Evolutionary conservation across 2,888 invertebrate genomes (phyloP).

Genomic region (Eremobia ochroleuca): DNA sequence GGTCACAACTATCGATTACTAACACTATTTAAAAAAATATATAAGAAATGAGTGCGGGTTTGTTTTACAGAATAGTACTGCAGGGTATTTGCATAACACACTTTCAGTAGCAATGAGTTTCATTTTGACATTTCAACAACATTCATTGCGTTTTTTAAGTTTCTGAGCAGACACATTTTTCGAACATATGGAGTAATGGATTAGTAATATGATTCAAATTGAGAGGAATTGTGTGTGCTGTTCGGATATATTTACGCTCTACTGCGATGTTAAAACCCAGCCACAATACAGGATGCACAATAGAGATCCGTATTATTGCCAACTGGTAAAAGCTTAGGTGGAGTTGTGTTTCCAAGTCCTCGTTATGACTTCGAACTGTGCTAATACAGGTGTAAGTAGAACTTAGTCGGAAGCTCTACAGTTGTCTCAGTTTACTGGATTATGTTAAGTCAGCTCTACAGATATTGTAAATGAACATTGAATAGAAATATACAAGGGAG

Average conservation of each 20-base stretch:
- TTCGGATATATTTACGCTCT: not conserved
- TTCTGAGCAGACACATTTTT: no score
- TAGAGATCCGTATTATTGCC: slow-evolving; percentile 14
- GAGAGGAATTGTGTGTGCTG: no score
- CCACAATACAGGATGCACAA: slow-evolving; percentile 11
- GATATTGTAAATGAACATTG: slow-evolving; percentile 8
- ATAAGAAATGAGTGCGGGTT: not conserved
- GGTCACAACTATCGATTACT: no score
- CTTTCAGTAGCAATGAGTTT: no score
- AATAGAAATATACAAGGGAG: not conserved
- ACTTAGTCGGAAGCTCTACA: slow-evolving; percentile 1
- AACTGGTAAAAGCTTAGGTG: slow-evolving; percentile 14
- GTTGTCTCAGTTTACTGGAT: slow-evolving; percentile 6
- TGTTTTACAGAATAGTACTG: not conserved
- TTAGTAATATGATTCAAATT: no score
- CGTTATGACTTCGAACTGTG: slow-evolving; percentile 28
- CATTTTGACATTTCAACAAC: no score
- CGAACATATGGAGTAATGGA: no score
- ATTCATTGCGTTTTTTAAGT: no score
- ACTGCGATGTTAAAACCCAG: slow-evolving; percentile 9
- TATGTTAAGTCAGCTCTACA: not conserved
- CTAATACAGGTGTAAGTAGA: slow-evolving; percentile 30
- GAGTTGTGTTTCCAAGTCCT: slow-evolving; percentile 30
- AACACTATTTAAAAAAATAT: not conserved
- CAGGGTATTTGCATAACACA: no score